phyloP scores from a whole-genome alignment of 2,888 invertebrate genomes.

The Hecatera dysodea region DNA sequence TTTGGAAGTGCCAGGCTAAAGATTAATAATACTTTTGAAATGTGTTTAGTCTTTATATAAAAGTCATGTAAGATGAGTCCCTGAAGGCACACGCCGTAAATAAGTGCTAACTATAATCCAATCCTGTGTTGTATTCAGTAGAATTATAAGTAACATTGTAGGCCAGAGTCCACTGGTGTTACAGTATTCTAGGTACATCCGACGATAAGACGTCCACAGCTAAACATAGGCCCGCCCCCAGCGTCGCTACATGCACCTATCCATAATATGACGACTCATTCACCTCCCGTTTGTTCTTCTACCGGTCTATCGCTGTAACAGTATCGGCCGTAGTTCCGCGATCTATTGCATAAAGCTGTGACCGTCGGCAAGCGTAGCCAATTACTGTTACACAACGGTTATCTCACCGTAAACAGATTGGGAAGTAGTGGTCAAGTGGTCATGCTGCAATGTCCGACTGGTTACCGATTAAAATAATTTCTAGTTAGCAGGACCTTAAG shows the following conservation, averaged over 20 bases:
- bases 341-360: slow-evolving; percentile 71
- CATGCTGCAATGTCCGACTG: slow-evolving; percentile 52
- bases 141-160: no score
- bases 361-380: slow-evolving; percentile 59
- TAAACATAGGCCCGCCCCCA: not conserved
- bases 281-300: slow-evolving; percentile 12
- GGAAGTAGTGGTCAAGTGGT: slow-evolving; percentile 55
- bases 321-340: slow-evolving; percentile 65
- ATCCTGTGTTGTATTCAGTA: no score
- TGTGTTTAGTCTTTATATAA: no score
- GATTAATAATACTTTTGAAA: no score
- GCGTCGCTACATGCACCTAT: not conserved
- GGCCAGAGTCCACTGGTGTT: no score
- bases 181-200: no score
- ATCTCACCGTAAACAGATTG: slow-evolving; percentile 69
- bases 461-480: not conserved
- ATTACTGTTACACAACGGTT: slow-evolving; percentile 62
- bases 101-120: no score
- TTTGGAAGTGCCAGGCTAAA: no score
- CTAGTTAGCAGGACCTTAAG: not conserved
- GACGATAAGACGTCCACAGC: not conserved
- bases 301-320: slow-evolving; percentile 33
- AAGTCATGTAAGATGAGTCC: no score
- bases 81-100: no score
- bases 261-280: slow-evolving; percentile 2